Base-by-base conservation (phyloP, 2,113 vertebrate genomes). In the Myanophis thanlyinensis region DNA sequence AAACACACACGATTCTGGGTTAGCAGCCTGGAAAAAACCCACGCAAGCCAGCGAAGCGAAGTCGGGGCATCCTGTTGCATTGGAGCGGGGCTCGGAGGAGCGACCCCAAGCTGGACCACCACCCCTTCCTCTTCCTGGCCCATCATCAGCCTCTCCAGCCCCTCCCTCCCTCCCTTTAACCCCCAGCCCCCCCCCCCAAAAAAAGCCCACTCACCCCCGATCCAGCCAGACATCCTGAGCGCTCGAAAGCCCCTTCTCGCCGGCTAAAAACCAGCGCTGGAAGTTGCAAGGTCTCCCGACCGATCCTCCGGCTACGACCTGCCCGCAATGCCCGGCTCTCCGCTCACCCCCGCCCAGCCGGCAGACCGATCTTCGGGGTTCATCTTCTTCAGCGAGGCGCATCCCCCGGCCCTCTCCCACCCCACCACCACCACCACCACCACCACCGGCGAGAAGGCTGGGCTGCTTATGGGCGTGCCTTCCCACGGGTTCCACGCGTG, bases 241-340 rank as follows among this genome's bases (percentile, higher is more conserved):
- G 18, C n/a, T 0, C 67, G n/a, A n/a, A n/a, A 18, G n/a, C n/a
- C 15, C n/a, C n/a, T 20, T 4, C 67, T 18, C 15, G n/a, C 13
- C 35, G 13, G 12, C 62, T n/a, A 22, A 89, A 94, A 94, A 93
- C 93, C 89, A n/a, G n/a, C 52, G 15, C 1, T 15, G 89, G 92
- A 89, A 85, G 93, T 94, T 40, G 47, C 95, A 94, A 93, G 91
- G 46, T 90, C 88, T 89, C 52, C 2, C 5, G 40, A 87, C 25
- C 67, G 90, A 12, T 73, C 18, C 23, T 73, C 18, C 23, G 27
- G 13, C 18, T 30, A 25, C 18, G 2, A 12, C 3, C 47, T 1
- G 40, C 12, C 87, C 49, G 87, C 92, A 54, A 91, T 2, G 94
- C 51, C 88, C 35, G 56, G 93, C 54, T 23, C 67, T 80, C 62